A percentile compares a stretch with the other conserved stretches of the same genome.
These are phyloP conservation scores for Salticus scenicus DNA, from an alignment of 2,888 invertebrate species.

Conservation along the genomic window DNA sequence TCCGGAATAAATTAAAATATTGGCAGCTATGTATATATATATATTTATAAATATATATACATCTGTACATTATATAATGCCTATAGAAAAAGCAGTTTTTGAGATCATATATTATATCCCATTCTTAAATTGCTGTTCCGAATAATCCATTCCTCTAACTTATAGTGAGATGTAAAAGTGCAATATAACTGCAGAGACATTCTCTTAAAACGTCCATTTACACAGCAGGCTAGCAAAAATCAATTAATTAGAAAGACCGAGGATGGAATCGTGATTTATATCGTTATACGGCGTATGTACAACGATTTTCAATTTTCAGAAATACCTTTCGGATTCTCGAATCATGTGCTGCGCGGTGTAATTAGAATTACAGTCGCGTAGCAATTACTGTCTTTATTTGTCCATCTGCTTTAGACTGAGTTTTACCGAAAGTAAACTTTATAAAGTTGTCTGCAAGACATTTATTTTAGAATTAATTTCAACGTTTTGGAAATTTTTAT, in stretches of 20 bases:
- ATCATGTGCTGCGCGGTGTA: slow-evolving; percentile 26
- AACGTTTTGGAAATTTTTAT: too few relatives aligned
- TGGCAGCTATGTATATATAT: too few relatives aligned
- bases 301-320: slow-evolving; percentile 50
- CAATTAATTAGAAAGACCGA: slow-evolving; percentile 55
- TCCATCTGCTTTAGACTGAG: background rate
- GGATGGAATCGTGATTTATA: slow-evolving; percentile 46
- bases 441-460: too few relatives aligned
- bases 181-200: slow-evolving; percentile 18
- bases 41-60: too few relatives aligned
- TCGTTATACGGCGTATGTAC: slow-evolving; percentile 26
- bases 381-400: slow-evolving; percentile 55
- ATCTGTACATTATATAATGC: too few relatives aligned
- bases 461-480: too few relatives aligned
- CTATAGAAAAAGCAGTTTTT: too few relatives aligned
- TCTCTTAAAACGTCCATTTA: slow-evolving; percentile 34
- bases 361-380: slow-evolving; percentile 50
- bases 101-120: too few relatives aligned
- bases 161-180: slow-evolving; percentile 51
- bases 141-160: too few relatives aligned
- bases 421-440: too few relatives aligned
- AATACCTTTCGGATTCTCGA: background rate
- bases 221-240: slow-evolving; percentile 57
- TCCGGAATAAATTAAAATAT: too few relatives aligned
- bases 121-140: too few relatives aligned